Percentiles rank a stretch among this genome's conserved stretches.
Evolutionary conservation across 2,113 vertebrate species (phyloP).

Genomic region (Mastomys natalensis): DNA sequence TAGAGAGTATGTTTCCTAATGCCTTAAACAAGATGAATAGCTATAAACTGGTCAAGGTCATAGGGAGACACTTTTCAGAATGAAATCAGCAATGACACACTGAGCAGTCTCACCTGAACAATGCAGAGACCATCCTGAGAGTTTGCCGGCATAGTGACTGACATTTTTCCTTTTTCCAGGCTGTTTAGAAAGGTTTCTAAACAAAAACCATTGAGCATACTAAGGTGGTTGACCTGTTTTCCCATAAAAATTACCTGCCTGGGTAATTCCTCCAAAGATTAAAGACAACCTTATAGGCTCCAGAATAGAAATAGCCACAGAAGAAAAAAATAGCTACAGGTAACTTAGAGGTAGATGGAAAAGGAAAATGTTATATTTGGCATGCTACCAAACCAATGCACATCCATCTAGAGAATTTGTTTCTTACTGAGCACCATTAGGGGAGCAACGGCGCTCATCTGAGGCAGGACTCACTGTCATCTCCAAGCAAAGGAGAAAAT

Average conservation of each 20-base stretch:
- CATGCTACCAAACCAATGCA: not conserved
- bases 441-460: not conserved
- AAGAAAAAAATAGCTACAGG: not conserved
- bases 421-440: not conserved
- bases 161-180: not conserved
- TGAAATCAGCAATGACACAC: not conserved
- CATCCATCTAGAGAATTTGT: not conserved
- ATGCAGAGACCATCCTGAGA: not conserved
- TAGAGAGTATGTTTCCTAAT: not conserved
- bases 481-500: not conserved
- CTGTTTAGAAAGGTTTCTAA: not conserved
- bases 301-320: not conserved
- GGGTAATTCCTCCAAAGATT: not conserved
- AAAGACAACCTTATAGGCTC: not conserved
- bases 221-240: not conserved
- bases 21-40: not conserved
- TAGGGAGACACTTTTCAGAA: not conserved
- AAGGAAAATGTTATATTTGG: not conserved
- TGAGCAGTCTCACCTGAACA: not conserved
- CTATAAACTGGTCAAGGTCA: not conserved
- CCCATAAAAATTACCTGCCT: not conserved
- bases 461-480: not conserved
- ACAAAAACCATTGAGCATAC: not conserved
- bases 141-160: not conserved
- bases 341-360: not conserved